Base-by-base conservation (phyloP, 1,140 invertebrate species). In the Globodera rostochiensis region DNA sequence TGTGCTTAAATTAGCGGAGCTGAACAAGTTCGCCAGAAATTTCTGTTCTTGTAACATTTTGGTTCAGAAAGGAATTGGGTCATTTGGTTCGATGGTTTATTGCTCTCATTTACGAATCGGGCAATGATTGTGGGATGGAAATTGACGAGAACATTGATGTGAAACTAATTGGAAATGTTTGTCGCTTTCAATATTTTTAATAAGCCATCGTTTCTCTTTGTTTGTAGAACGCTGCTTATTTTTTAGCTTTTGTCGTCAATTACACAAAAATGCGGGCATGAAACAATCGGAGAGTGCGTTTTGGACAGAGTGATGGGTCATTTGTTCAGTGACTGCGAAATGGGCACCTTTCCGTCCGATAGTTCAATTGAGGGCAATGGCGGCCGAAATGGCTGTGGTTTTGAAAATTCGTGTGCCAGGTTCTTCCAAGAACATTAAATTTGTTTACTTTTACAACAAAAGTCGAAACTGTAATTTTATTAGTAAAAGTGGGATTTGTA, bases 61-160 rank as follows among this genome's bases (percentile, higher is more conserved):
- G 4, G 4, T 19, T 36, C n/a, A 77, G 75, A 15, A 77, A 8
- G 45, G 75, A 77, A 64, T 64, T 77, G n/a, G 36, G 57, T 9
- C 49, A 77, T n/a, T 64, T 77, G n/a, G 8, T 77, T 11, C 11
- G 60, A 66, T 77, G 75, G 53, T 46, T 77, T 47, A 47, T 64
- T 11, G 75, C 57, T 11, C 47, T 77, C 21, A 77, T 77, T n/a
- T 67, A 67, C 8, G 75, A 66, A 64, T 57, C 49, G 5, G 49
- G 6, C n/a, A n/a, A 77, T 45, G 11, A 19, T n/a, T 21, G 4
- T 19, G 57, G n/a, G 8, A 11, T n/a, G 46, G 8, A 57, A 66
- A 6, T 25, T 49, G 75, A 77, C n/a, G 75, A 77, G 36, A 77
- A 77, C 60, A 66, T 77, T n/a, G 75, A 77, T 46, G 9, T 36